A percentile compares a stretch with the other conserved stretches of the same genome.
phyloP scores from a whole-genome alignment of 2,888 invertebrate species.

The Rhodophaea formosa region DNA sequence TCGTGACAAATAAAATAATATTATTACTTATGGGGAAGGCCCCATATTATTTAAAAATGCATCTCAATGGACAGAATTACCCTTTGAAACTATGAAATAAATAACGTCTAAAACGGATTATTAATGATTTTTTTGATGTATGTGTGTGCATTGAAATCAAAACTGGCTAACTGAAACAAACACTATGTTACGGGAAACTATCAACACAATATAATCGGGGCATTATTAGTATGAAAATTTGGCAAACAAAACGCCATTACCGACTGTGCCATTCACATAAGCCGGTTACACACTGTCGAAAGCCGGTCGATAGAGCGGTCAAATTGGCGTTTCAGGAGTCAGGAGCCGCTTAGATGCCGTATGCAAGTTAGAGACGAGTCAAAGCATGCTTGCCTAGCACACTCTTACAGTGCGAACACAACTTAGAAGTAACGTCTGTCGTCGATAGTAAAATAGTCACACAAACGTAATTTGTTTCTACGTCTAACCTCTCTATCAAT shows the following conservation, averaged over 20 bases:
- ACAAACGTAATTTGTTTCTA: no score
- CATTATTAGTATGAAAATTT: constrained; percentile 16
- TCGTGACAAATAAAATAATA: no score
- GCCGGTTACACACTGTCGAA: constrained; percentile 12
- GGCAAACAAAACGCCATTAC: constrained; percentile 40
- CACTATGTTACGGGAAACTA: not conserved
- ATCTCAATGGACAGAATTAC: no score
- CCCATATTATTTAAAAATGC: no score
- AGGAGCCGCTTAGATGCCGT: constrained; percentile 33
- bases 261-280: constrained; percentile 7
- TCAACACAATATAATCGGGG: not conserved
- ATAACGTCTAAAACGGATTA: no score
- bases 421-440: not conserved
- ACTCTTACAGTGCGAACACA: constrained; percentile 45
- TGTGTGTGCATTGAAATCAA: constrained; percentile 18
- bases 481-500: no score
- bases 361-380: constrained; percentile 64
- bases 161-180: not conserved
- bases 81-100: no score
- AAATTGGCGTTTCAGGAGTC: constrained; percentile 19
- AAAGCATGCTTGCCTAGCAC: constrained; percentile 73
- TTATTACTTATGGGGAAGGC: no score
- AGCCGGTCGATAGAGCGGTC: constrained; percentile 1
- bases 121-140: not conserved
- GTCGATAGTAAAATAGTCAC: no score